These are phyloP conservation scores for Meiosimyza platycephala DNA, from an alignment of 2,888 invertebrate species.

Conservation along the genomic window DNA sequence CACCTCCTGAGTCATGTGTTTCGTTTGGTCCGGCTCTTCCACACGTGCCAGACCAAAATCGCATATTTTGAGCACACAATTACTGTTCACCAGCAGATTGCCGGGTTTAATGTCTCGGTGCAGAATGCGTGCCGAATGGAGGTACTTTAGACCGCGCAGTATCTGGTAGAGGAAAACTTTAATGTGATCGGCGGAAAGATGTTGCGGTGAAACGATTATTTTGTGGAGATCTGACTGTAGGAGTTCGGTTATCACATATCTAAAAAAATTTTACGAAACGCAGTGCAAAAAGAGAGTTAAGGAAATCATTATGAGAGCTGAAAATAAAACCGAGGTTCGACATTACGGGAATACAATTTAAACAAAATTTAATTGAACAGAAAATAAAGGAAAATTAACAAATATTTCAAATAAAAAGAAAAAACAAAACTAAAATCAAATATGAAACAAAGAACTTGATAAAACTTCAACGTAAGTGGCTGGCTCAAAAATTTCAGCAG, in stretches of 20 bases:
- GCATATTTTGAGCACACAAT: conserved; percentile 99
- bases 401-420: background rate
- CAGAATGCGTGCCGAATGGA: conserved; percentile 97
- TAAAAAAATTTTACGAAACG: conserved; percentile 65
- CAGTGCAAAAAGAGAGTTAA: conserved; percentile 39
- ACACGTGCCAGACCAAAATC: conserved; percentile 99
- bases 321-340: too few relatives aligned
- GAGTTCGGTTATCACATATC: conserved; percentile 99
- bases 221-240: conserved; percentile 99
- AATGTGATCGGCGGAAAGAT: conserved; percentile 98
- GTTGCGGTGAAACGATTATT: conserved; percentile 99
- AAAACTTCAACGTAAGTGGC: too few relatives aligned
- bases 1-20: conserved; percentile 99
- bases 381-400: background rate
- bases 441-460: background rate
- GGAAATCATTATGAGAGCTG: conserved; percentile 36
- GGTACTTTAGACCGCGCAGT: conserved; percentile 98
- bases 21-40: conserved; percentile 92
- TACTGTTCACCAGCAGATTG: conserved; percentile 98
- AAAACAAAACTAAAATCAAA: conserved; percentile 1
- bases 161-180: conserved; percentile 99
- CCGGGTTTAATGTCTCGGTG: conserved; percentile 99
- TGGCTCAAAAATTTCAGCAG: too few relatives aligned
- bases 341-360: too few relatives aligned
- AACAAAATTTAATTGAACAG: too few relatives aligned